Evolutionary conservation across 2,113 vertebrate genomes (phyloP), one percentile per base, ranked within the genome.

Genomic region (Sander vitreus): DNA sequence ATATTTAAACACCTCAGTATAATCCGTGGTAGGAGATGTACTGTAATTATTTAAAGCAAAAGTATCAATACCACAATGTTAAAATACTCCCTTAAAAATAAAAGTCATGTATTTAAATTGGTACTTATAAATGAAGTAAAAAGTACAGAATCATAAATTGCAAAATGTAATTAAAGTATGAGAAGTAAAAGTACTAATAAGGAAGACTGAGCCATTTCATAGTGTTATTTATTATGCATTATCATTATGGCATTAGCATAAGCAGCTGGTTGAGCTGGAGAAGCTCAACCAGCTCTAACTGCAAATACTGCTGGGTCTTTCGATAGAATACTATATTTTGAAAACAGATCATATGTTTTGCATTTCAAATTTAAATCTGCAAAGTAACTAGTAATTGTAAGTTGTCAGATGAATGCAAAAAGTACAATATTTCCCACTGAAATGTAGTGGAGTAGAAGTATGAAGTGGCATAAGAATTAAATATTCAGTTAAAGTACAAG

Each of bases 1-100:
- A 68, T 66, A 68, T 66, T 23, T 18, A 65, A 60, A 53, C 33
- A 66, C 15, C 27, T 33, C 45, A 65, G 19, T 57, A 43, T 36
- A 19, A 81, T 60, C 54, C n/a, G 1, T 14, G 33, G 8, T 73
- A 9, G 12, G 3, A 14, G 3, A 78, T 66, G 15, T 54, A 21
- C 2, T 67, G 63, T 1, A 5, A 47, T 45, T 16, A 18, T 19
- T 57, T 16, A 23, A 39, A 51, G 21, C 7, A 5, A 74, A 62
- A 74, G 21, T 18, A 53, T 39, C 21, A 53, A 4, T 18, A 23
- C 10, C 30, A 51, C 54, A 45, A 50, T 13, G 19, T n/a, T 18
- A 39, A 57, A 14, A 58, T 12, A 13, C 48, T 45, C n/a, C 3
- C 1, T 16, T 69, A n/a, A n/a, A 68, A 69, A 19, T n/a, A n/a